Conservation (phyloP, 2,797 vertebrate genomes). For the Megalops cyprinoides region DNA sequence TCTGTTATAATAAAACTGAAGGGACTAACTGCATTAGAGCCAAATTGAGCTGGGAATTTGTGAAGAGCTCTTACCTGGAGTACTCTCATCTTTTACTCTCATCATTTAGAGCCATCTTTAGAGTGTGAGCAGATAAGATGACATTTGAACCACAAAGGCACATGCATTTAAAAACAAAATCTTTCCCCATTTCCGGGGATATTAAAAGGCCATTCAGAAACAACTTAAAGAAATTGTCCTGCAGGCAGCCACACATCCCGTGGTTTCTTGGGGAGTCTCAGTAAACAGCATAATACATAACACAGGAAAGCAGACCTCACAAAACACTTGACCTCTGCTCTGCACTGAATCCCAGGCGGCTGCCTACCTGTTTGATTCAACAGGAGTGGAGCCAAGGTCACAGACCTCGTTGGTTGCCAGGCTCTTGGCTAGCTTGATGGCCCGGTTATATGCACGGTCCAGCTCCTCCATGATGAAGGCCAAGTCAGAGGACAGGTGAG, state of each 20-base stretch:
- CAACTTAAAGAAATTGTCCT: too few species aligned
- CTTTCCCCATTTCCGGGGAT: too few species aligned
- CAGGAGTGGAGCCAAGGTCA: not conserved
- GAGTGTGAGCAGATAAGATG: too few species aligned
- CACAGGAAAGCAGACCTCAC: not conserved
- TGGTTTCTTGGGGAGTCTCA: too few species aligned
- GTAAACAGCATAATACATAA: too few species aligned
- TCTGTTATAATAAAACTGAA: not conserved
- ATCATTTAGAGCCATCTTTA: too few species aligned
- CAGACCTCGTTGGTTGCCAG: conserved; percentile 50
- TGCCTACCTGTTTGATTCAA: conserved; percentile 12
- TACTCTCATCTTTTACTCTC: not conserved
- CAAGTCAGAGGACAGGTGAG: conserved; percentile 88
- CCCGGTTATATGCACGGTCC: conserved; percentile 90
- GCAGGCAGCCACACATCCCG: too few species aligned
- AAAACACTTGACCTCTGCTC: not conserved
- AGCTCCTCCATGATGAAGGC: conserved; percentile 94
- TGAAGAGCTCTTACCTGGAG: not conserved
- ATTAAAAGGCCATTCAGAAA: too few species aligned
- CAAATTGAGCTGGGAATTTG: too few species aligned
- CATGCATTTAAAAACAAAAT: too few species aligned
- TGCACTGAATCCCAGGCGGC: not conserved
- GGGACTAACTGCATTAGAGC: not conserved
- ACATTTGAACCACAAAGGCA: too few species aligned
- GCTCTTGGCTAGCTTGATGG: conserved; percentile 85